Evolutionary conservation across 2,797 vertebrate genomes (phyloP).

Genomic region (Xiphophorus birchmanni): DNA sequence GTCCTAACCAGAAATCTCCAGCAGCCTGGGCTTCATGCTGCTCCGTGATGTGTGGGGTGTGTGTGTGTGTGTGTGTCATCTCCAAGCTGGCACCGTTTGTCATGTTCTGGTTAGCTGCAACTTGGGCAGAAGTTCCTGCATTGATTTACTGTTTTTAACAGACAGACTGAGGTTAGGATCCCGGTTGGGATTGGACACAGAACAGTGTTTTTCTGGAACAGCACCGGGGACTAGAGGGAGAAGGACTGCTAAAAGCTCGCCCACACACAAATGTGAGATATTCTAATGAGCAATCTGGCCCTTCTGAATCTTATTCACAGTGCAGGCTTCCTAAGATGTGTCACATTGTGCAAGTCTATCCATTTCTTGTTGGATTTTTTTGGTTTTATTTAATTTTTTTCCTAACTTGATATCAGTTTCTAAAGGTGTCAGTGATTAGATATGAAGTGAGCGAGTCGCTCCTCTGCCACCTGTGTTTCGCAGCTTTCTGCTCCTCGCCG

Average conservation of each 20-base stretch:
- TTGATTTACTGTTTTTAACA: slow-evolving; percentile 31
- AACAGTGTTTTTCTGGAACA: slow-evolving; percentile 74
- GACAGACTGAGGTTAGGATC: slow-evolving; percentile 72
- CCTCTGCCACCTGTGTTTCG: slow-evolving; percentile 59
- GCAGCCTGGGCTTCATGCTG: neutral
- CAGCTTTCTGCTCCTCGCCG: slow-evolving; percentile 35
- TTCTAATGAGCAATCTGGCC: slow-evolving; percentile 86
- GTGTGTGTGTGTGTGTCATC: neutral
- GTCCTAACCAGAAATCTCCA: neutral
- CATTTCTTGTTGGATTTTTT: slow-evolving; percentile 14
- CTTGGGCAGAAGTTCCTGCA: slow-evolving; percentile 48
- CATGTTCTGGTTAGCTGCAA: slow-evolving; percentile 25
- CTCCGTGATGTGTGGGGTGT: neutral
- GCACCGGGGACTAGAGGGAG: slow-evolving; percentile 59
- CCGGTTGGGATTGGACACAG: slow-evolving; percentile 62
- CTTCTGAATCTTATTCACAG: slow-evolving; percentile 68
- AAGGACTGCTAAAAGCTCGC: slow-evolving; percentile 77
- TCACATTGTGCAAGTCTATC: slow-evolving; percentile 43
- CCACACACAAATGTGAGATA: slow-evolving; percentile 84
- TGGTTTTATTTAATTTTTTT: neutral
- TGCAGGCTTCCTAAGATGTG: slow-evolving; percentile 51
- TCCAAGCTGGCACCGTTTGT: slow-evolving; percentile 11
- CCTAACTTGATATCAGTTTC: slow-evolving; percentile 9
- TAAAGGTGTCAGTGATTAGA: slow-evolving; percentile 42
- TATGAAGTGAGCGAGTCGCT: slow-evolving; percentile 51